These are phyloP conservation scores for Peromyscus melanophrys DNA, from an alignment of 2,797 vertebrate species.

Conservation along the genomic window DNA sequence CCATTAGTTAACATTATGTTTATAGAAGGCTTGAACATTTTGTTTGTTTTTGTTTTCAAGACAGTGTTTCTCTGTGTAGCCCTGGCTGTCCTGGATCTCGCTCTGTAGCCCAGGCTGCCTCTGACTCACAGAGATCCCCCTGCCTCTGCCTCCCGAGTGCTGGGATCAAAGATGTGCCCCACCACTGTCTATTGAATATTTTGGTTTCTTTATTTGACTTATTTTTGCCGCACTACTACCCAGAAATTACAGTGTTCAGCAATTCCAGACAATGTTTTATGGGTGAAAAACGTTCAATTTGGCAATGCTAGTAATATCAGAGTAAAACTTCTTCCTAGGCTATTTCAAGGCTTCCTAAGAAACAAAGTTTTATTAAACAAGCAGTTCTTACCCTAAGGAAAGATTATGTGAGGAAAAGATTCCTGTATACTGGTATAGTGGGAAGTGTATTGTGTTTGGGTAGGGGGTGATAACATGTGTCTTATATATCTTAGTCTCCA, in stretches of 20 bases:
- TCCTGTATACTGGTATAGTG: background rate
- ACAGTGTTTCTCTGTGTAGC: too few species aligned
- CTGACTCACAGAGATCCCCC: too few species aligned
- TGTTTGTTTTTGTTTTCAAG: background rate
- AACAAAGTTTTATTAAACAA: conserved; percentile 4
- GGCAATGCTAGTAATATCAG: background rate
- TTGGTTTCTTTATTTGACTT: background rate
- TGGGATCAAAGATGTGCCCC: too few species aligned
- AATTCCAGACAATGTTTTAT: conserved; percentile 44
- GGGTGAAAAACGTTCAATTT: background rate
- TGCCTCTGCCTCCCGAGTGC: too few species aligned
- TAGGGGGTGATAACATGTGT: background rate
- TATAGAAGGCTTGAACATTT: background rate
- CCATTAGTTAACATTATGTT: background rate
- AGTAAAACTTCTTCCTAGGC: background rate
- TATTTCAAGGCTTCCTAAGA: background rate
- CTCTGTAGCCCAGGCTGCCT: too few species aligned
- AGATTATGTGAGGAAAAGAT: conserved; percentile 18
- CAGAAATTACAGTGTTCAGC: background rate
- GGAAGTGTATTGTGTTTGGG: background rate
- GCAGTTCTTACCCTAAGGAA: conserved; percentile 53
- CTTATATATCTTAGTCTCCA: background rate
- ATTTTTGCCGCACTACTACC: background rate
- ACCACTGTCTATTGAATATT: background rate
- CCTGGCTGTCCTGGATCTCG: too few species aligned